Evolutionary conservation across 92 coral and sea anemone genomes (phyloP), one percentile per base, ranked within the genome.

Genomic region (Desmophyllum pertusum): DNA sequence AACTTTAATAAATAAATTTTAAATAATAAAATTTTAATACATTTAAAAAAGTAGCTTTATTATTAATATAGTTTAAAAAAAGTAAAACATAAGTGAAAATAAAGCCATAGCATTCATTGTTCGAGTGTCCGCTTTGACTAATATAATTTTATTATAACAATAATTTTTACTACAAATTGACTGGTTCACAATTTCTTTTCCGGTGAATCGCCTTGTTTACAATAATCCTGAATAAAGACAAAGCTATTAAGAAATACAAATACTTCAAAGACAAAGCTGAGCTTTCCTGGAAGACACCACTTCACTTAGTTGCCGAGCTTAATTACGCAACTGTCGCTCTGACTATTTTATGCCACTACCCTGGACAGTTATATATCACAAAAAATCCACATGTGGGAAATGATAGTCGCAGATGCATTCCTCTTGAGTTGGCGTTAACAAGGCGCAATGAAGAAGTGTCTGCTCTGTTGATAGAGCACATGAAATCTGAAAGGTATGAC

Each of bases 401-500:
- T 70, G 76, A 64, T 6, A 65, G 83, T 15, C 77, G 91, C 42
- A 84, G 90, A 37, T 75, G 84, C 68, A 87, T 93, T 37, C 94
- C 96, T 29, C 94, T 94, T 52, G 96, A 94, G 62, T 75, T 88
- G 81, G 96, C 94, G 29, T 79, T 94, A 33, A 88, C 66, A 37
- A 84, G 64, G 48, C 53, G 87, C 69, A 87, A 91, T 33, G 98
- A 94, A 79, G 95, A 89, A 21, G 92, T 76, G 3, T 93, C 98
- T 18, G 96, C 96, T 6, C 88, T 94, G 67, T 78, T 94, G 31
- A 78, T 94, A 30, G 91, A 90, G 23, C 88, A 89, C 69, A 94
- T 94, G 98, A 92, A 92, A 74, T 88, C 91, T 85, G 94, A 88
- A 66, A 92, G 98, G 98, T 92, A 71, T 8, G 79, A 3, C 15